Percentiles rank a stretch among this genome's conserved stretches.
Evolutionary conservation across 2,113 vertebrate species (phyloP).

Genomic region (Perca schrenkii): DNA sequence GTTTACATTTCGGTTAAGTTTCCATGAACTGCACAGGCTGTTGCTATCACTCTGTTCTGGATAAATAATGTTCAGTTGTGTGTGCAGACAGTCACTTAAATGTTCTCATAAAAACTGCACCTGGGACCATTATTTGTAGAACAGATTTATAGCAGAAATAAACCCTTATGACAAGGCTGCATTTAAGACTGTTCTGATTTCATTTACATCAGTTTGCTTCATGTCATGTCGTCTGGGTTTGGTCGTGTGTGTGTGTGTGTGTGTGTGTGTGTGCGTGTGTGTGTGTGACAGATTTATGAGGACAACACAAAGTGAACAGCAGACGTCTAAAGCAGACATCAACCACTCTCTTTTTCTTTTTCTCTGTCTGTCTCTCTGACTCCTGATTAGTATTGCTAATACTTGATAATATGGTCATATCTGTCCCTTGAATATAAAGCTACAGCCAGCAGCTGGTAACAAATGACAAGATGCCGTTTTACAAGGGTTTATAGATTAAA

Average conservation of each 20-base stretch:
- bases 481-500: background rate
- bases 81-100: slow-evolving; percentile 30
- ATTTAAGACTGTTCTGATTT: slow-evolving; percentile 43
- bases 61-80: slow-evolving; percentile 24
- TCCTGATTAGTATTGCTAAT: background rate
- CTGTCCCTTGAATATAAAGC: background rate
- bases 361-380: background rate
- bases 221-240: slow-evolving; percentile 28
- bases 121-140: slow-evolving; percentile 32
- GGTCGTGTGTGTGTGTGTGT: slow-evolving; percentile 10
- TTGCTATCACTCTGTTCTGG: slow-evolving; percentile 5
- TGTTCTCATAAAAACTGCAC: slow-evolving; percentile 40
- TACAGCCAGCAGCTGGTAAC: background rate
- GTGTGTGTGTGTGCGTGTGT: slow-evolving; percentile 19
- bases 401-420: background rate
- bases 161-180: slow-evolving; percentile 44
- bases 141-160: slow-evolving; percentile 54
- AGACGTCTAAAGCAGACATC: slow-evolving; percentile 30
- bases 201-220: slow-evolving; percentile 34
- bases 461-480: too few species aligned
- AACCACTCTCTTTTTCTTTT: background rate
- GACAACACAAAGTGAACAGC: slow-evolving; percentile 51
- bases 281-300: slow-evolving; percentile 56
- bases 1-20: background rate
- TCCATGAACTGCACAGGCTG: background rate